Evolutionary conservation across 2,797 vertebrate species (phyloP).

Genomic region (Rhynchonycteris naso): DNA sequence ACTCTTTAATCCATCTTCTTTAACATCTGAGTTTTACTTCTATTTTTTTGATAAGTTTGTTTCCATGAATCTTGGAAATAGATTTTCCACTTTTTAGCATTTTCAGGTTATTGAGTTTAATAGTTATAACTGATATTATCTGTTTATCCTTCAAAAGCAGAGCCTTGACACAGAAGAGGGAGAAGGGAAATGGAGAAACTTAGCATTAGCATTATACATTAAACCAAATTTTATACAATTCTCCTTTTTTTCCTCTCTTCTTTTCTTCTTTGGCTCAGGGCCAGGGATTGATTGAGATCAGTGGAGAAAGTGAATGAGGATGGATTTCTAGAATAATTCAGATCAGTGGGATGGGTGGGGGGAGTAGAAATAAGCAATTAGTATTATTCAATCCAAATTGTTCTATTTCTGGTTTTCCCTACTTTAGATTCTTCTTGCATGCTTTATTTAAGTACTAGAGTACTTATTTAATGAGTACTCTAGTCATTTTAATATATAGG

Average conservation of each 20-base stretch:
- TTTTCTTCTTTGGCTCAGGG: background rate
- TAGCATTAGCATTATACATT: background rate
- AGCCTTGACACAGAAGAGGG: background rate
- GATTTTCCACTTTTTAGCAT: background rate
- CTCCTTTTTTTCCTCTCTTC: background rate
- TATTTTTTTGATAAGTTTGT: background rate
- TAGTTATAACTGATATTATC: background rate
- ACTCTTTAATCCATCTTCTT: background rate
- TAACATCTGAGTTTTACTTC: background rate
- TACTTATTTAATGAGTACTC: background rate
- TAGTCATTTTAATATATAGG: background rate
- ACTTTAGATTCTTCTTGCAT: background rate
- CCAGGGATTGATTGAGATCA: background rate
- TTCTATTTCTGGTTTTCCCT: background rate
- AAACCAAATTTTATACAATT: background rate
- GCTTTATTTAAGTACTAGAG: too few relatives aligned
- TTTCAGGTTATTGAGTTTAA: background rate
- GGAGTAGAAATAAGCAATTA: background rate
- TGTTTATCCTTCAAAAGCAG: background rate
- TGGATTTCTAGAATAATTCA: background rate
- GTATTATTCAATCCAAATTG: background rate
- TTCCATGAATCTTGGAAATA: background rate
- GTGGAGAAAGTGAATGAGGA: background rate
- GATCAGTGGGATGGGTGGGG: background rate
- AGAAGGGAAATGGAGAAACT: background rate